Conservation (phyloP, 2,888 invertebrate genomes). For the Philaethria dido region DNA sequence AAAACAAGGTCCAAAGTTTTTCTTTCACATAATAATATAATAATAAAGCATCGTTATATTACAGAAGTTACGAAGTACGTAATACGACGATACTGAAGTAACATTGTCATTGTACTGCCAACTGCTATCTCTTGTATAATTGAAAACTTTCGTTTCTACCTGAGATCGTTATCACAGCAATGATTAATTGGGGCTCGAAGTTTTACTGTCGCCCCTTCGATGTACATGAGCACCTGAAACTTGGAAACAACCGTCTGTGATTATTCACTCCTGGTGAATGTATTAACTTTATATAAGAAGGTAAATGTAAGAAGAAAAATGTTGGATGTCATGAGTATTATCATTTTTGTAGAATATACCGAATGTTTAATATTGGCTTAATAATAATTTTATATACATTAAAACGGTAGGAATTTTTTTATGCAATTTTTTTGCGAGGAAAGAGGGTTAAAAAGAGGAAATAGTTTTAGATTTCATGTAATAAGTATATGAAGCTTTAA, state of each 20-base stretch:
- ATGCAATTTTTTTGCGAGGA: too few relatives aligned
- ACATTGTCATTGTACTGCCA: not conserved
- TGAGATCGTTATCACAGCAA: conserved; percentile 27
- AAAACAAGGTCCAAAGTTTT: too few relatives aligned
- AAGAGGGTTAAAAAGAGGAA: too few relatives aligned
- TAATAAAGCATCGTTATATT: not conserved
- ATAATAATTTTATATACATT: too few relatives aligned
- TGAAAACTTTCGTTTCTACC: conserved; percentile 21
- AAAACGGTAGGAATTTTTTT: too few relatives aligned
- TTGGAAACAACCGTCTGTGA: conserved; percentile 15
- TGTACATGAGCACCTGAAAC: conserved; percentile 11
- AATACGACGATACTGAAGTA: not conserved
- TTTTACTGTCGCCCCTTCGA: conserved; percentile 11
- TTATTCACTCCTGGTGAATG: not conserved
- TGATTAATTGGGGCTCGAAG: conserved; percentile 26
- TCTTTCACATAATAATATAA: too few relatives aligned
- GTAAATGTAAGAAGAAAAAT: not conserved
- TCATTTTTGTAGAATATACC: too few relatives aligned
- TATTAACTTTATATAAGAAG: not conserved
- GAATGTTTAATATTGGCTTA: too few relatives aligned
- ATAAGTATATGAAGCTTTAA: too few relatives aligned
- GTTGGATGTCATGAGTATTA: too few relatives aligned
- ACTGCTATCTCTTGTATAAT: conserved; percentile 7
- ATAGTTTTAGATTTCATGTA: too few relatives aligned
- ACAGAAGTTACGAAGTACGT: not conserved